Evolutionary conservation across 2,888 invertebrate genomes (phyloP), one percentile per base, ranked within the genome.

Genomic region (Agrilus cyanescens): DNA sequence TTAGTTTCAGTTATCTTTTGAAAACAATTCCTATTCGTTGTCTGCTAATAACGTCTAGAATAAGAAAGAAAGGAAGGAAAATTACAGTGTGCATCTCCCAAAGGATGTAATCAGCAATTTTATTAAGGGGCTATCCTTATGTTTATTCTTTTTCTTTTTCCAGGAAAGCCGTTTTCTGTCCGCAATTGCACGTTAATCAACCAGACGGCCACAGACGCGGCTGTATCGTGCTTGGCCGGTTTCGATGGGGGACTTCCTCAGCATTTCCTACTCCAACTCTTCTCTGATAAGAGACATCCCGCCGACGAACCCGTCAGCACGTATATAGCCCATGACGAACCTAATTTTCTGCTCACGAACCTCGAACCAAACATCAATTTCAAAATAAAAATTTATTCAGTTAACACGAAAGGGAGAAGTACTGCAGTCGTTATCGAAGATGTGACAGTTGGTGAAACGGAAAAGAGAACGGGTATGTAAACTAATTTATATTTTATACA

Each of bases 191-290:
- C 83, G 41, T 71, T 88, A 53, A 82, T 82, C 65, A 90, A 90
- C 68, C 85, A 85, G 64, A 89, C 89, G 12, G 80, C 82, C 57
- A 84, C 82, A 56, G 83, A 85, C 46, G 84, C 85, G 54, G 66
- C 67, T 46, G 84, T 89, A 53, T 78, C 79, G 57, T 90, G 90
- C 65, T 75, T 82, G 58, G 73, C 86, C 16, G 86, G 86, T 53
- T 89, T 88, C 69, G 89, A 90, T 70, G 90, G 90, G 46, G 90
- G 90, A 50, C 76, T 90, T 57, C 86, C 88, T 46, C 89, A 90
- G 71, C 75, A 76, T 63, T 90, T 90, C 71, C 73, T 86, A 41
- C 74, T 90, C 51, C 88, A 89, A 69, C 76, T 88, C 53, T 84
- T 78, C 68, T 66, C 64, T 49, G 25, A 25, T 10, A 25, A 10